phyloP scores from a whole-genome alignment of 2,113 vertebrate genomes.

The Acanthisitta chloris region DNA sequence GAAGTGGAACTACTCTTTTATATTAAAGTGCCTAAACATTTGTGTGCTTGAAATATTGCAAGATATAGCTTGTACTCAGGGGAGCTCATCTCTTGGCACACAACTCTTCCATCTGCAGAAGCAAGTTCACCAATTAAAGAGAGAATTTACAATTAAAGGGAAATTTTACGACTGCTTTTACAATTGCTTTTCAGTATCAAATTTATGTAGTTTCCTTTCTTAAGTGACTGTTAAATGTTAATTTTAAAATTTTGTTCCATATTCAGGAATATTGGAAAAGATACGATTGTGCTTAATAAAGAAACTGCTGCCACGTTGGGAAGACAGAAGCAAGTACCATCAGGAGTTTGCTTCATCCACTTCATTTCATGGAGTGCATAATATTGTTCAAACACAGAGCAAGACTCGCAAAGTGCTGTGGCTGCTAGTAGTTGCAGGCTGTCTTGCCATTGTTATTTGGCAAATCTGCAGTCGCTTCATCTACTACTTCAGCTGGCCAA shows the following conservation, averaged over 20 bases:
- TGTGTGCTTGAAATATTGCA: background rate
- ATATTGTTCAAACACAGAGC: constrained; percentile 52
- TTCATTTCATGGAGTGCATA: constrained; percentile 73
- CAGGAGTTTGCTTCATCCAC: constrained; percentile 71
- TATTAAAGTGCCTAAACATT: background rate
- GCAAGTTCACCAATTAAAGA: background rate
- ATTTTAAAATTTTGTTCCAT: background rate
- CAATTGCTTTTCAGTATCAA: background rate
- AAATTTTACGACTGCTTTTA: background rate
- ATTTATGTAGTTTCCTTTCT: background rate
- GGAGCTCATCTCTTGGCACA: background rate
- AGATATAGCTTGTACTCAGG: background rate
- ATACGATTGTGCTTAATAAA: constrained; percentile 47
- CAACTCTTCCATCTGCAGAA: background rate
- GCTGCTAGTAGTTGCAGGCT: constrained; percentile 59
- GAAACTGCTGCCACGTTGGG: constrained; percentile 41
- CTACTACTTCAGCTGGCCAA: constrained; percentile 80
- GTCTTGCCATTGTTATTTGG: constrained; percentile 43
- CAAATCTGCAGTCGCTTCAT: constrained; percentile 68
- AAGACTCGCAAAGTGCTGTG: constrained; percentile 64
- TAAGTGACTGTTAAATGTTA: background rate
- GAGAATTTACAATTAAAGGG: background rate
- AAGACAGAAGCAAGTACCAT: constrained; percentile 62
- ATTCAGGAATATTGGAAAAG: constrained; percentile 68
- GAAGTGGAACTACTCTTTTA: background rate